Conservation (phyloP, 2,797 vertebrate species). For the Enteromius anoplus region DNA sequence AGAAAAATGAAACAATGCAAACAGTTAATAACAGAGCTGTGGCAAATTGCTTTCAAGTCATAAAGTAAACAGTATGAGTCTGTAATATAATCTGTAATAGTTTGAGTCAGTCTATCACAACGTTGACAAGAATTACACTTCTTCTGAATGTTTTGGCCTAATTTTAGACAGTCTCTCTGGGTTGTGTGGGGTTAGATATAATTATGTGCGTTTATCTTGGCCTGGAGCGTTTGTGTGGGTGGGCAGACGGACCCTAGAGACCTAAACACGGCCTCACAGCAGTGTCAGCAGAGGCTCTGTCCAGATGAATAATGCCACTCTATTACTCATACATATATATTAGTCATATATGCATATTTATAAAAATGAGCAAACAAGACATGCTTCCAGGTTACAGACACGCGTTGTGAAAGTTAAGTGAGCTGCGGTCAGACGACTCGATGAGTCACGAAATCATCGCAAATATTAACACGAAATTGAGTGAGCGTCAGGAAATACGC, state of each 20-base stretch:
- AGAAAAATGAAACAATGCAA: background rate
- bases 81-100: conserved; percentile 17
- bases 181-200: conserved; percentile 32
- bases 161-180: conserved; percentile 8
- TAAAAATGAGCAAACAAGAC: conserved; percentile 19
- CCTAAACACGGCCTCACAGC: conserved; percentile 30
- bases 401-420: conserved; percentile 35
- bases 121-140: background rate
- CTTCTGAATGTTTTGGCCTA: conserved; percentile 11
- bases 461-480: conserved; percentile 30
- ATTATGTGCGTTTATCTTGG: conserved; percentile 14
- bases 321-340: conserved; percentile 44
- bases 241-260: conserved; percentile 28
- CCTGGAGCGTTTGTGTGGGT: conserved; percentile 44
- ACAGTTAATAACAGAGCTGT: background rate
- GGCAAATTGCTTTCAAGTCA: conserved; percentile 9
- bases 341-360: conserved; percentile 48
- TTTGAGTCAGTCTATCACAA: conserved; percentile 11
- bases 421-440: conserved; percentile 30
- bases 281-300: background rate
- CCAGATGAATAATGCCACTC: conserved; percentile 47
- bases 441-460: conserved; percentile 35
- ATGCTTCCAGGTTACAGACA: conserved; percentile 30
- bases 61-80: conserved; percentile 23
- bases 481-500: background rate